Conservation (phyloP, 2,888 invertebrate species). For the Scrobipalpa atriplicella region DNA sequence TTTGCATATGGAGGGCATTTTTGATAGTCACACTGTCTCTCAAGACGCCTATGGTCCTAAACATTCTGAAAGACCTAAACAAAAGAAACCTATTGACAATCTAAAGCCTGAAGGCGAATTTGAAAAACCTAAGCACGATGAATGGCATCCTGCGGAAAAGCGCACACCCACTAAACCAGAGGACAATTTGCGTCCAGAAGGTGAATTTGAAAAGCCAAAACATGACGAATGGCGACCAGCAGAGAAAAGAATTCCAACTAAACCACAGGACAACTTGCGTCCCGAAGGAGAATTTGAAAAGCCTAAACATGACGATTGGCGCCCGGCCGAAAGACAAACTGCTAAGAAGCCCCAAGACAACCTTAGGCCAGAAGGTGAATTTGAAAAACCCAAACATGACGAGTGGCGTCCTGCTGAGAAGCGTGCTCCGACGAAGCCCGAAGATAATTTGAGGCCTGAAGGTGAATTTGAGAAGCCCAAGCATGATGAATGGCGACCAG, state of each 20-base stretch:
- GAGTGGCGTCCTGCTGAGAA: slow-evolving; percentile 74
- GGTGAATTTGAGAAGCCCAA: slow-evolving; percentile 81
- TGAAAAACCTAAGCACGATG: slow-evolving; percentile 59
- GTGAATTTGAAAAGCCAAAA: slow-evolving; percentile 72
- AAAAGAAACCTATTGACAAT: slow-evolving; percentile 82
- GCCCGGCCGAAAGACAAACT: slow-evolving; percentile 61
- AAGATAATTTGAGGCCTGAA: slow-evolving; percentile 78
- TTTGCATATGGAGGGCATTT: slow-evolving; percentile 76
- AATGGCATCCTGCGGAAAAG: slow-evolving; percentile 78
- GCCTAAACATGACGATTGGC: slow-evolving; percentile 58
- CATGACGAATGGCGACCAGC: slow-evolving; percentile 73
- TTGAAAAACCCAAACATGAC: slow-evolving; percentile 58
- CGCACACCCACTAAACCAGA: slow-evolving; percentile 59
- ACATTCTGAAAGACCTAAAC: slow-evolving; percentile 71
- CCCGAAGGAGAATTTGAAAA: slow-evolving; percentile 81
- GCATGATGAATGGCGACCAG: slow-evolving; percentile 69
- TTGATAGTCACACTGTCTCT: slow-evolving; percentile 72
- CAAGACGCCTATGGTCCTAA: slow-evolving; percentile 65
- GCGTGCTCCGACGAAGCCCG: slow-evolving; percentile 58
- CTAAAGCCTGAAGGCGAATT: slow-evolving; percentile 83
- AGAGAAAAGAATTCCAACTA: slow-evolving; percentile 64
- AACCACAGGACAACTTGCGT: slow-evolving; percentile 78
- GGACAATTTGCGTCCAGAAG: slow-evolving; percentile 82
- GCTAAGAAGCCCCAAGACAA: slow-evolving; percentile 75
- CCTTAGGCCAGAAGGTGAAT: slow-evolving; percentile 78